These are phyloP conservation scores for Agrilus biguttatus DNA, from an alignment of 2,888 invertebrate species.

Conservation along the genomic window DNA sequence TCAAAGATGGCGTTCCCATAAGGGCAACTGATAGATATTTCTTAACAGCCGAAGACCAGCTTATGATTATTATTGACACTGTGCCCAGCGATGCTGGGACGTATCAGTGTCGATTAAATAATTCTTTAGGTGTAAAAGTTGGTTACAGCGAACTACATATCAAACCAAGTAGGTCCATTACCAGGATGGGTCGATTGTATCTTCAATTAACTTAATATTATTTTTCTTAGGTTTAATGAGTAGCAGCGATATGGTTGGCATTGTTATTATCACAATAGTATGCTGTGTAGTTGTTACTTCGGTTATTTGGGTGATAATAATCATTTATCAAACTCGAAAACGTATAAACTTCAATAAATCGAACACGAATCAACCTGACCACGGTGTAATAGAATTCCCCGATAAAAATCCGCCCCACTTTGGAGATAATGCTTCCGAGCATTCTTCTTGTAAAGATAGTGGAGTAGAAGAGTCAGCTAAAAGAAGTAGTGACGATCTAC, in stretches of 20 bases:
- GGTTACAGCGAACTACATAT: constrained; percentile 60
- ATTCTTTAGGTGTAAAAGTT: constrained; percentile 63
- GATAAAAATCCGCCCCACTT: constrained; percentile 21
- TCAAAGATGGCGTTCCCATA: constrained; percentile 65
- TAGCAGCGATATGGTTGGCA: constrained; percentile 69
- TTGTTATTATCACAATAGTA: constrained; percentile 79
- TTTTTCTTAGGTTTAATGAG: constrained; percentile 22
- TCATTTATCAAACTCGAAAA: constrained; percentile 63
- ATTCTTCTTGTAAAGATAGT: constrained; percentile 65
- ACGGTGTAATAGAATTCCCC: constrained; percentile 17
- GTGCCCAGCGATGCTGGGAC: constrained; percentile 64
- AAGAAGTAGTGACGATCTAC: constrained; percentile 41
- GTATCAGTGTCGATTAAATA: constrained; percentile 84
- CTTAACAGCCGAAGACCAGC: constrained; percentile 74
- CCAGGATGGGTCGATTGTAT: too few species aligned
- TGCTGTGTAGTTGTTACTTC: constrained; percentile 87
- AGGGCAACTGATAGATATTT: constrained; percentile 67
- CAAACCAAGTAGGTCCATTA: constrained; percentile 36
- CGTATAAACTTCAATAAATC: constrained; percentile 37
- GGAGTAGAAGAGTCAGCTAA: constrained; percentile 69
- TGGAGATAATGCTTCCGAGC: constrained; percentile 57
- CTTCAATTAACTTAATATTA: too few species aligned
- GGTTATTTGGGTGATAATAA: constrained; percentile 81
- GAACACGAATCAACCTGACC: constrained; percentile 30
- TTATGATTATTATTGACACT: constrained; percentile 75